phyloP scores from a whole-genome alignment of 2,113 vertebrate genomes.

The Crotalus helleri region DNA sequence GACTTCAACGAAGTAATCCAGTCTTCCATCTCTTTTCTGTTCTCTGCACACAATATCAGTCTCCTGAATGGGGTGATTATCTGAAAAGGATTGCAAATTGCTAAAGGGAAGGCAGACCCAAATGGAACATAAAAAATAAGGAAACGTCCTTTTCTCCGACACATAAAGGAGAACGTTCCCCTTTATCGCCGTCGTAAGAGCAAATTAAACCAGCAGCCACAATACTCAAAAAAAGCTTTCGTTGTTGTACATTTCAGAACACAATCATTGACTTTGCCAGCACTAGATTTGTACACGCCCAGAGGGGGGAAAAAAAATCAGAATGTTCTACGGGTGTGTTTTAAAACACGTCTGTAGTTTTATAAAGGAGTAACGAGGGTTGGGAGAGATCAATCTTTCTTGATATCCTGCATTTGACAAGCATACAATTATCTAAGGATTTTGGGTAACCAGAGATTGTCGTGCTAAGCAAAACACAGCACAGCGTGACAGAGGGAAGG shows the following conservation, averaged over 20 bases:
- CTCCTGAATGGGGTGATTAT: conserved; percentile 90
- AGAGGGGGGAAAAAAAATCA: background rate
- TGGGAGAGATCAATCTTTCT: background rate
- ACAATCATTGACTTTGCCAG: background rate
- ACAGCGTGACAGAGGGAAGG: background rate
- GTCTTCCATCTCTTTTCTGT: conserved; percentile 92
- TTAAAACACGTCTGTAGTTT: background rate
- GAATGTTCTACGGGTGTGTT: background rate
- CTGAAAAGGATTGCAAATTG: conserved; percentile 66
- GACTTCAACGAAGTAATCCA: conserved; percentile 92
- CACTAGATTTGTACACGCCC: background rate
- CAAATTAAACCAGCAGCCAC: background rate
- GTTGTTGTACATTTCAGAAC: background rate
- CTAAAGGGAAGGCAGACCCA: background rate
- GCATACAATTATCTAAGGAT: background rate
- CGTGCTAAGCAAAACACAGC: background rate
- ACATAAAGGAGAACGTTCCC: conserved; percentile 24
- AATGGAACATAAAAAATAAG: background rate
- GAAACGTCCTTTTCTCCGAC: background rate
- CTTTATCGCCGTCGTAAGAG: background rate
- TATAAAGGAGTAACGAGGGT: background rate
- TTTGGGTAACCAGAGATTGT: background rate
- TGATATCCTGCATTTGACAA: background rate
- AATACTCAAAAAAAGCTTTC: background rate
- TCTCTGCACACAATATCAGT: conserved; percentile 87